These are phyloP conservation scores for Silurus glanis DNA, from an alignment of 2,113 vertebrate species.

Conservation along the genomic window DNA sequence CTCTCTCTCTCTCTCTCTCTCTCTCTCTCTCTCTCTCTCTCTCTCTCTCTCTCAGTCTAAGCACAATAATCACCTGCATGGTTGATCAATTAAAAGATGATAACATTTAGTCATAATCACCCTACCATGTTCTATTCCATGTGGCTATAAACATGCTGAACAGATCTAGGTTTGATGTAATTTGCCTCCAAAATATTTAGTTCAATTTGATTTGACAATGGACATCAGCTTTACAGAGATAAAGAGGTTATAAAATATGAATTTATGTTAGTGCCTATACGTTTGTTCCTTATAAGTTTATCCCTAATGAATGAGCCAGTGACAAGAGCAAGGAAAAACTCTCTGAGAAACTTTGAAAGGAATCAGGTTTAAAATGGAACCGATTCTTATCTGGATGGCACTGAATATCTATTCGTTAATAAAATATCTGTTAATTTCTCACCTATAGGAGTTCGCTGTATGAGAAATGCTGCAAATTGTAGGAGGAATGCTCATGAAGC, in stretches of 20 bases:
- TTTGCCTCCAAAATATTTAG: not conserved
- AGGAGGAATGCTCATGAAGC: not conserved
- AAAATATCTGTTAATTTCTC: too few species aligned
- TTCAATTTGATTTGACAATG: not conserved
- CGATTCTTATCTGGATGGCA: too few species aligned
- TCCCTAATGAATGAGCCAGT: too few species aligned
- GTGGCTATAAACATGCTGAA: not conserved
- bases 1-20: slow-evolving; percentile 23
- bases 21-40: slow-evolving; percentile 32
- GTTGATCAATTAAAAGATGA: not conserved
- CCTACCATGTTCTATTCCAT: not conserved
- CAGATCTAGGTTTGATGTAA: not conserved
- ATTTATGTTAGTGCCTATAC: too few species aligned
- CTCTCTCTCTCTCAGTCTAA: not conserved
- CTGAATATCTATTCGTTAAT: too few species aligned
- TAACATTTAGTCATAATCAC: not conserved
- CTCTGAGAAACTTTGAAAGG: too few species aligned
- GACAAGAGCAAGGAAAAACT: too few species aligned
- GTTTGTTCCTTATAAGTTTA: too few species aligned
- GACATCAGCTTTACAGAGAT: too few species aligned
- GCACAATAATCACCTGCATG: not conserved
- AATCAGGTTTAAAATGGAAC: too few species aligned
- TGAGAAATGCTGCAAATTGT: not conserved
- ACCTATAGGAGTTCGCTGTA: not conserved
- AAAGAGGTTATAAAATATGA: too few species aligned